Evolutionary conservation across 2,888 invertebrate species (phyloP).

Genomic region (Apodemia mormo): DNA sequence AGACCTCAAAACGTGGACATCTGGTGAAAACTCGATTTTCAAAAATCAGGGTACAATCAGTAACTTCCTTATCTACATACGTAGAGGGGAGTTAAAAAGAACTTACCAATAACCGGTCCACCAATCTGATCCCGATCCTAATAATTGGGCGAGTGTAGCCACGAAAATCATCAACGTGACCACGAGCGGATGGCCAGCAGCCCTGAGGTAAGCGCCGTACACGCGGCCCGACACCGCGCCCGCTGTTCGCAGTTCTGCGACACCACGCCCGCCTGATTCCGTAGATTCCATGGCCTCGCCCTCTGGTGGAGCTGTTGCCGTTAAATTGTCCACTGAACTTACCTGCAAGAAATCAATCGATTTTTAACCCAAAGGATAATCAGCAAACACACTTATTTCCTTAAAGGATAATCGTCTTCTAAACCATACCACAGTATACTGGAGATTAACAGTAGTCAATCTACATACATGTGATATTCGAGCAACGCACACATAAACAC

Average conservation of each 20-base stretch:
- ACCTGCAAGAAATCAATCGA: conserved; percentile 48
- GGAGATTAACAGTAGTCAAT: too few relatives aligned
- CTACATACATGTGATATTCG: too few relatives aligned
- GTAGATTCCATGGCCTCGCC: conserved; percentile 81
- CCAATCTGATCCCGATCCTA: conserved; percentile 89
- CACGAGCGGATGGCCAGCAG: conserved; percentile 85
- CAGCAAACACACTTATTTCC: too few relatives aligned
- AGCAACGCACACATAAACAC: too few relatives aligned
- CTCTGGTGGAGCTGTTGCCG: conserved; percentile 73
- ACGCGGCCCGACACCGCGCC: conserved; percentile 83
- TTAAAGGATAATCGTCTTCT: too few relatives aligned
- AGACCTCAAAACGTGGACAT: too few relatives aligned
- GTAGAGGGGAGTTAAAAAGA: conserved; percentile 3
- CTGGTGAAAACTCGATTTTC: too few relatives aligned
- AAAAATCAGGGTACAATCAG: too few relatives aligned
- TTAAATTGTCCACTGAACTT: conserved; percentile 80
- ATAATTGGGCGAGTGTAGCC: conserved; percentile 84
- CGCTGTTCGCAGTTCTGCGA: conserved; percentile 82
- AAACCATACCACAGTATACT: too few relatives aligned
- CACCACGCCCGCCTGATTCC: conserved; percentile 80
- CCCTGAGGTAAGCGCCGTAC: conserved; percentile 86
- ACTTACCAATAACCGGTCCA: conserved; percentile 89
- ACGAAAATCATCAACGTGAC: conserved; percentile 82
- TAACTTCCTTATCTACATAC: too few relatives aligned
- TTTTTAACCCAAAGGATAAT: too few relatives aligned